Percentiles rank a stretch among this genome's conserved stretches.
These are phyloP conservation scores for Etheostoma perlongum DNA, from an alignment of 2,797 vertebrate species.

Conservation along the genomic window DNA sequence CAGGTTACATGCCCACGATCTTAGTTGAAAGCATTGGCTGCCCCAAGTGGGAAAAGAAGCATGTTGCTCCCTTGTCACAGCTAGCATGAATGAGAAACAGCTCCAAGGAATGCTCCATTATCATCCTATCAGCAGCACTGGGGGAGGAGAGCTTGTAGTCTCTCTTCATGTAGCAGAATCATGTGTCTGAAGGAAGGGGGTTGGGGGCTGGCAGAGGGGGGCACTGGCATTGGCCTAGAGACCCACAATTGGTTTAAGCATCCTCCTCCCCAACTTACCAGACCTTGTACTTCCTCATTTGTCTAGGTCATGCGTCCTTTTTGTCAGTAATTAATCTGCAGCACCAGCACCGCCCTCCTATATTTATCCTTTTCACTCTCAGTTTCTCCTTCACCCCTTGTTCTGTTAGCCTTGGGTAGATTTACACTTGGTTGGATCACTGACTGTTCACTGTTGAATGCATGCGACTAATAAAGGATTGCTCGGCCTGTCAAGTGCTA, in stretches of 20 bases:
- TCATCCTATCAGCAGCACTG: constrained; percentile 78
- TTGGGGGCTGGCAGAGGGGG: neutral
- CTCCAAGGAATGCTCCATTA: constrained; percentile 81
- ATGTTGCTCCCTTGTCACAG: constrained; percentile 76
- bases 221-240: constrained; percentile 69
- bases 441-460: constrained; percentile 59
- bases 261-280: constrained; percentile 71
- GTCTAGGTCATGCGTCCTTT: constrained; percentile 80
- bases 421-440: constrained; percentile 75
- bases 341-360: constrained; percentile 62
- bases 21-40: constrained; percentile 63
- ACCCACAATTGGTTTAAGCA: constrained; percentile 69
- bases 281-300: constrained; percentile 82
- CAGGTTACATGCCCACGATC: constrained; percentile 74
- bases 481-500: constrained; percentile 65
- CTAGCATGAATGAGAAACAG: constrained; percentile 80
- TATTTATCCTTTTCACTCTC: constrained; percentile 76
- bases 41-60: constrained; percentile 61
- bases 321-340: constrained; percentile 84
- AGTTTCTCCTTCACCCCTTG: constrained; percentile 81
- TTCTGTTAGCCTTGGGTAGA: constrained; percentile 71
- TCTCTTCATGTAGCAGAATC: constrained; percentile 69
- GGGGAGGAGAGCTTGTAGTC: constrained; percentile 74
- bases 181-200: constrained; percentile 63
- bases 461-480: constrained; percentile 68